phyloP scores from a whole-genome alignment of 2,888 invertebrate species.

The Machimus atricapillus region DNA sequence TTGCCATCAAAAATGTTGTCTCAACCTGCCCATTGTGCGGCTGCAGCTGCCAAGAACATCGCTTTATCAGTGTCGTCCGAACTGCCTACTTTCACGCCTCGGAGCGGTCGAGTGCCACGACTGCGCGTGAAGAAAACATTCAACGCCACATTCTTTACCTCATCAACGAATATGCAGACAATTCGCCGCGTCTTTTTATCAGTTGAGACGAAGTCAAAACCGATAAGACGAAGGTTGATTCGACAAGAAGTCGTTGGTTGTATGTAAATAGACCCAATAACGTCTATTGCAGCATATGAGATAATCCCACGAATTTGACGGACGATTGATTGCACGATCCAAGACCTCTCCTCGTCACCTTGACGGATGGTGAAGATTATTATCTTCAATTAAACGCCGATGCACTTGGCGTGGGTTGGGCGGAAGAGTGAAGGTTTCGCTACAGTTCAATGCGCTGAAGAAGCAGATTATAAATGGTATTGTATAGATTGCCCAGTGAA shows the following conservation, averaged over 20 bases:
- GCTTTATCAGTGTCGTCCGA: neutral
- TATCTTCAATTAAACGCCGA: constrained; percentile 3
- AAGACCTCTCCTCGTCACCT: neutral
- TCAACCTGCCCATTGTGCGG: neutral
- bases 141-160: neutral
- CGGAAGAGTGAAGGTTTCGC: neutral
- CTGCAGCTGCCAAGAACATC: neutral
- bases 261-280: neutral
- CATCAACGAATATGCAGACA: neutral
- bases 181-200: neutral
- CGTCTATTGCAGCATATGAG: neutral
- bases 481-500: neutral
- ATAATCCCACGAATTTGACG: neutral
- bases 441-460: neutral
- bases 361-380: neutral
- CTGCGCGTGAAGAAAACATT: neutral
- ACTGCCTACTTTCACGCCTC: neutral
- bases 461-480: neutral
- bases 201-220: neutral
- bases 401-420: neutral
- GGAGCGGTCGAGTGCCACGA: neutral
- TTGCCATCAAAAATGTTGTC: neutral
- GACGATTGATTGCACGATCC: neutral
- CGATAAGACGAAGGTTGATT: neutral
- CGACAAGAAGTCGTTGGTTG: neutral